Conservation (phyloP, 2,888 invertebrate genomes). For the Mesorhabditis sp. region DNA sequence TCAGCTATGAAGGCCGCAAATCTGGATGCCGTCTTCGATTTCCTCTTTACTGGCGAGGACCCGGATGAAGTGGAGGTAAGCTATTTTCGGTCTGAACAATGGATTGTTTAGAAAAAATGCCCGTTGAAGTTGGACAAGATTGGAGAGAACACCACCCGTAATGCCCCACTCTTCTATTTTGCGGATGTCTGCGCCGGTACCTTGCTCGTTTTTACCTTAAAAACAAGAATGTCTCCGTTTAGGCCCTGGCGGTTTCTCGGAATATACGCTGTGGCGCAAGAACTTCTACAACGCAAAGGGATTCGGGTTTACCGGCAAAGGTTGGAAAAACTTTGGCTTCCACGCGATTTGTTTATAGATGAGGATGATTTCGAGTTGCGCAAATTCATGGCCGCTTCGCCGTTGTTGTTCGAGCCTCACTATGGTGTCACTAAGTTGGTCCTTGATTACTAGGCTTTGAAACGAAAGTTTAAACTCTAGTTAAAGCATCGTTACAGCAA, state of each 20-base stretch:
- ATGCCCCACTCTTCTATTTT: constrained; percentile 73
- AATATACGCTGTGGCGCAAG: constrained; percentile 81
- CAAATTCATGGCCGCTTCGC: constrained; percentile 80
- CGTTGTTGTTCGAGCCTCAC: constrained; percentile 82
- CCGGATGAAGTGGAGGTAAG: constrained; percentile 60
- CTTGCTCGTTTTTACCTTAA: too few species aligned
- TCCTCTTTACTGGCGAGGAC: constrained; percentile 80
- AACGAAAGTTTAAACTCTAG: too few species aligned
- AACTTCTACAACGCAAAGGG: constrained; percentile 78
- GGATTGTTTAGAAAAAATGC: constrained; percentile 25
- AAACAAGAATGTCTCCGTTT: background rate
- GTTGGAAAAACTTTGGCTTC: constrained; percentile 62
- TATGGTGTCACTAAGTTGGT: constrained; percentile 74
- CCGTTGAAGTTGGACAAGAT: constrained; percentile 20
- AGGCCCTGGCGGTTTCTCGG: constrained; percentile 87
- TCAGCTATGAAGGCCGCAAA: constrained; percentile 95
- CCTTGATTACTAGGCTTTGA: too few species aligned
- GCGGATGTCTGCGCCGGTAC: constrained; percentile 89
- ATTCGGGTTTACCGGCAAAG: constrained; percentile 89
- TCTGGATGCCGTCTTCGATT: constrained; percentile 82
- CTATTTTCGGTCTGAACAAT: background rate
- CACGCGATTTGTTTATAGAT: background rate
- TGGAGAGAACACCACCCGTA: constrained; percentile 27
- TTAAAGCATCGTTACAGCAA: too few species aligned
- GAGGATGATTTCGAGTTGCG: constrained; percentile 63